phyloP scores from a whole-genome alignment of 2,888 invertebrate species.

The Epinotia nisella region DNA sequence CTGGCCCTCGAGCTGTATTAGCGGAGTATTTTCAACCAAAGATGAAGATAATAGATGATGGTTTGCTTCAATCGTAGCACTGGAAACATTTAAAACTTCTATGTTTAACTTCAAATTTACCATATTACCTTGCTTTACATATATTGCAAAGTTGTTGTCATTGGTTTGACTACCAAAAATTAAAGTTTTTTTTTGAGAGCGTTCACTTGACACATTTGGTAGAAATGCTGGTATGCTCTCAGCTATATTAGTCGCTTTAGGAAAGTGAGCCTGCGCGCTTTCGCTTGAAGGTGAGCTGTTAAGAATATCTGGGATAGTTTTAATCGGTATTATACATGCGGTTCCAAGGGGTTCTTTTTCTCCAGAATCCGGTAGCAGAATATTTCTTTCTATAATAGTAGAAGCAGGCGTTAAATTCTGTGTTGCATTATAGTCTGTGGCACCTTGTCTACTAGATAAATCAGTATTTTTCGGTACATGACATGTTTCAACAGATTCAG shows the following conservation, averaged over 20 bases:
- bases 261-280: neutral
- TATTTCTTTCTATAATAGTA: neutral
- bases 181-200: neutral
- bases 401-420: neutral
- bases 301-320: neutral
- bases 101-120: constrained; percentile 65
- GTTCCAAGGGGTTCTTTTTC: neutral
- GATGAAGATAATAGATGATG: constrained; percentile 34
- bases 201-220: neutral
- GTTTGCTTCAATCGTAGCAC: constrained; percentile 17
- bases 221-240: neutral
- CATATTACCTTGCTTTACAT: constrained; percentile 57
- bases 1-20: constrained; percentile 47
- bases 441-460: neutral
- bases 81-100: constrained; percentile 55
- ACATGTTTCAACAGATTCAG: neutral
- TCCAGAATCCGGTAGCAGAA: neutral
- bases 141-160: constrained; percentile 51
- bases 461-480: constrained; percentile 1
- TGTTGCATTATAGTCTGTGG: neutral
- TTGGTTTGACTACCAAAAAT: constrained; percentile 30
- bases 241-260: neutral
- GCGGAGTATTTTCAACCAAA: constrained; percentile 47
- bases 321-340: too few species aligned
- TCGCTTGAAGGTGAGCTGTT: neutral